A percentile compares a stretch with the other conserved stretches of the same genome.
Evolutionary conservation across 2,888 invertebrate species (phyloP).

Genomic region (Philereme transversata): DNA sequence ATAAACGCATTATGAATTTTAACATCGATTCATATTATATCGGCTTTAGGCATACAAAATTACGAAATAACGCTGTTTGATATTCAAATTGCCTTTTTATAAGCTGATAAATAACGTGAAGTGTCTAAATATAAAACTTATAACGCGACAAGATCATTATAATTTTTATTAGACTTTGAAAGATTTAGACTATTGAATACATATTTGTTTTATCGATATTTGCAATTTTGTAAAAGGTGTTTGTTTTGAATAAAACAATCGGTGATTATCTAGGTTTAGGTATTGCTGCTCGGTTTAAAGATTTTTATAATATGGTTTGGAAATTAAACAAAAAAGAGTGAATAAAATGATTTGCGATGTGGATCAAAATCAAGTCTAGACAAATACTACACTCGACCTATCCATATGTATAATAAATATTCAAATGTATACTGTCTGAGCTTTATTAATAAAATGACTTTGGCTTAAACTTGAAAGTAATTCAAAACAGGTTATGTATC

Average conservation of each 20-base stretch:
- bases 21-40: conserved; percentile 77
- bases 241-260: too few relatives aligned
- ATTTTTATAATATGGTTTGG: too few relatives aligned
- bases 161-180: conserved; percentile 7
- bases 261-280: too few relatives aligned
- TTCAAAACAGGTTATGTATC: conserved; percentile 57
- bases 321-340: not conserved
- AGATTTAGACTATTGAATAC: not conserved
- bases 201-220: conserved; percentile 1
- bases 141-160: conserved; percentile 39
- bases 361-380: conserved; percentile 23
- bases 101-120: conserved; percentile 45
- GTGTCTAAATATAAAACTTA: conserved; percentile 46
- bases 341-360: conserved; percentile 5
- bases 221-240: not conserved
- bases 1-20: conserved; percentile 77
- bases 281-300: too few relatives aligned
- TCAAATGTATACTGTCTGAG: conserved; percentile 23
- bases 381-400: conserved; percentile 13
- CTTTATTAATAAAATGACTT: conserved; percentile 56
- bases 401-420: conserved; percentile 14
- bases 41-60: conserved; percentile 53
- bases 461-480: conserved; percentile 64
- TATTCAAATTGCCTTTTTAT: conserved; percentile 33
- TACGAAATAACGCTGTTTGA: conserved; percentile 46